A percentile compares a stretch with the other conserved stretches of the same genome.
Evolutionary conservation across 2,888 invertebrate genomes (phyloP).

Genomic region (Drosophila hamatofila): DNA sequence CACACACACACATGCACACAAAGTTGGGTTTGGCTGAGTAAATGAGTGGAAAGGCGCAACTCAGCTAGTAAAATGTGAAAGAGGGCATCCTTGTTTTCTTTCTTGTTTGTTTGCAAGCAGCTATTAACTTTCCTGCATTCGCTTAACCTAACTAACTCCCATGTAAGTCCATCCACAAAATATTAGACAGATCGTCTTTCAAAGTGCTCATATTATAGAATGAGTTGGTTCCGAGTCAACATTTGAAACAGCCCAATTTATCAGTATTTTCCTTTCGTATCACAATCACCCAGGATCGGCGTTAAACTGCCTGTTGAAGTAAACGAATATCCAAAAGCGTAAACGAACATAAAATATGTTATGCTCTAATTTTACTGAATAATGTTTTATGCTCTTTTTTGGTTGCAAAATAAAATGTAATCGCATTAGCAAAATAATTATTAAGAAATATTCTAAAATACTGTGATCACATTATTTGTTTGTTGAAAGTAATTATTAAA

Average conservation of each 20-base stretch:
- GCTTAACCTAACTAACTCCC: not conserved
- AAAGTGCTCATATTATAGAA: not conserved
- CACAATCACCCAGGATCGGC: not conserved
- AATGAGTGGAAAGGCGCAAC: slow-evolving; percentile 24
- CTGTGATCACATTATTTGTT: too few relatives aligned
- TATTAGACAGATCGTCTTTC: not conserved
- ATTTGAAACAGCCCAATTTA: not conserved
- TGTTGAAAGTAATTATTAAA: too few relatives aligned
- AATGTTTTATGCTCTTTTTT: not conserved
- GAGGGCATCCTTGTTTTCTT: slow-evolving; percentile 23
- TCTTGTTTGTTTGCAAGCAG: not conserved
- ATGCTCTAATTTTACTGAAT: not conserved
- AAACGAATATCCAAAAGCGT: not conserved
- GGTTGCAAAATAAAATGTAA: not conserved
- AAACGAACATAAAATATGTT: not conserved
- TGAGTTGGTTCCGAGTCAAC: not conserved
- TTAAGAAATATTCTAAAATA: not conserved
- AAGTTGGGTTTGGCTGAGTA: slow-evolving; percentile 16
- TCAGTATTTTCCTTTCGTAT: not conserved
- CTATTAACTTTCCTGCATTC: not conserved
- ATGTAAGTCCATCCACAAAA: not conserved
- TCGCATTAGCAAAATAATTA: not conserved
- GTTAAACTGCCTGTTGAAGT: not conserved
- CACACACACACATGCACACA: slow-evolving; percentile 5
- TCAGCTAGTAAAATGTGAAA: slow-evolving; percentile 25